Base-by-base conservation (phyloP, 2,113 vertebrate genomes). In the Falcunculus frontatus region DNA sequence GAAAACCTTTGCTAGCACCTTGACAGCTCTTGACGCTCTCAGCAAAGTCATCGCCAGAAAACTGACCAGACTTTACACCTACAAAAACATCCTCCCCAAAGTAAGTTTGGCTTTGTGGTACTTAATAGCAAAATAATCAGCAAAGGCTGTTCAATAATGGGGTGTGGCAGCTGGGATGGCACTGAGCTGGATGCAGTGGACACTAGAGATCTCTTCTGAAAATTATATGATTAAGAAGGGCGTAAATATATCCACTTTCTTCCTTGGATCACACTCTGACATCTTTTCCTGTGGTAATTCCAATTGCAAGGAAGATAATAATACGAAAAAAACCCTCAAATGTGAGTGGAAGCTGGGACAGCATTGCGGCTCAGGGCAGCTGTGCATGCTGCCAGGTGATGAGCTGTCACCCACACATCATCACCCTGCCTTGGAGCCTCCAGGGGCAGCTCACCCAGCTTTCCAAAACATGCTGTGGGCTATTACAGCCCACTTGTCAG, bases 11-110 rank as follows among this genome's bases (percentile, higher is more conserved):
- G 11, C 0, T 7, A 4, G 2, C 23, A 55, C 42, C 60, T 50
- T 97, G 86, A 30, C 4, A 55, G 3, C 1, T 47, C 72, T 77
- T 2, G 16, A 84, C 37, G 8, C 0, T 5, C 3, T 0, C 8
- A 44, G 90, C 53, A 62, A 27, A 80, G 0, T 7, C 2, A 17
- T 92, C 0, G 27, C 60, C 49, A 3, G 0, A 6, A 94, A 86
- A 25, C 59, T 97, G 72, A 6, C 0, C 19, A 4, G 0, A 13
- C 0, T 97, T 12, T 3, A 3, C 9, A 6, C 0, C 21, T 46
- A 60, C 42, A 3, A 26, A 50, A 33, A 5, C 46, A 17, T 89
- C 64, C 22, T 93, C 35, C 50, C 64, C 21, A 1, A 63, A 32
- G 96, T 95, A 80, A 96, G 95, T 86, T 22, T 37, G 72, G 11